A percentile compares a stretch with the other conserved stretches of the same genome.
phyloP scores from a whole-genome alignment of 2,888 invertebrate genomes.

The Agonopterix heracliana region DNA sequence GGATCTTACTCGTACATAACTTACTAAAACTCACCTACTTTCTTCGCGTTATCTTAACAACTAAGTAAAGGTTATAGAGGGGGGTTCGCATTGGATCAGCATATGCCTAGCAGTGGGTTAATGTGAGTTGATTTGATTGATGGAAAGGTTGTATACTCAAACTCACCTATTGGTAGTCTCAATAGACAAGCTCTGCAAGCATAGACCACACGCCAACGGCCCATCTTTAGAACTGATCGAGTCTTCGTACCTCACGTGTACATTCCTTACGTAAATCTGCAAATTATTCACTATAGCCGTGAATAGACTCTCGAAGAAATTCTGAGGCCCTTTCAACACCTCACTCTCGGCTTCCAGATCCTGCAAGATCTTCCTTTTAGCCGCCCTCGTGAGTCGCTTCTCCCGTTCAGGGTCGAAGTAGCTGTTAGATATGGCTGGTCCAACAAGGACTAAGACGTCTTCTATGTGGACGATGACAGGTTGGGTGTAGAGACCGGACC shows the following conservation, averaged over 20 bases:
- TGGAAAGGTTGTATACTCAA: neutral
- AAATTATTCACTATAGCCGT: slow-evolving; percentile 87
- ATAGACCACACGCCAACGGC: slow-evolving; percentile 84
- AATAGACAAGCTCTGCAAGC: slow-evolving; percentile 84
- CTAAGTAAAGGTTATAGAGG: no score
- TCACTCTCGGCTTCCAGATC: slow-evolving; percentile 78
- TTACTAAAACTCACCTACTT: no score
- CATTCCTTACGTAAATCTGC: slow-evolving; percentile 85
- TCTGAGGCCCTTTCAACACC: slow-evolving; percentile 78
- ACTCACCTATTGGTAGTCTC: slow-evolving; percentile 86
- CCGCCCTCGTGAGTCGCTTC: slow-evolving; percentile 81
- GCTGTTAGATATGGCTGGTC: slow-evolving; percentile 81
- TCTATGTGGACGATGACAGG: slow-evolving; percentile 84
- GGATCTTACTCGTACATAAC: no score
- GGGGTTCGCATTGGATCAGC: no score
- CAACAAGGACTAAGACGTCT: slow-evolving; percentile 85
- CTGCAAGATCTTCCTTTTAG: slow-evolving; percentile 82
- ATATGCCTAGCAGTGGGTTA: no score
- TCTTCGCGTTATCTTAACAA: no score
- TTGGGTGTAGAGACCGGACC: slow-evolving; percentile 84
- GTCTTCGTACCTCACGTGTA: slow-evolving; percentile 90
- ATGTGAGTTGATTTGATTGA: no score
- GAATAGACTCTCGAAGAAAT: slow-evolving; percentile 83
- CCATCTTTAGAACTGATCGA: slow-evolving; percentile 78
- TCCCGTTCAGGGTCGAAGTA: slow-evolving; percentile 85